These are phyloP conservation scores for Phocides pigmalion DNA, from an alignment of 1,140 invertebrate genomes.

Conservation along the genomic window DNA sequence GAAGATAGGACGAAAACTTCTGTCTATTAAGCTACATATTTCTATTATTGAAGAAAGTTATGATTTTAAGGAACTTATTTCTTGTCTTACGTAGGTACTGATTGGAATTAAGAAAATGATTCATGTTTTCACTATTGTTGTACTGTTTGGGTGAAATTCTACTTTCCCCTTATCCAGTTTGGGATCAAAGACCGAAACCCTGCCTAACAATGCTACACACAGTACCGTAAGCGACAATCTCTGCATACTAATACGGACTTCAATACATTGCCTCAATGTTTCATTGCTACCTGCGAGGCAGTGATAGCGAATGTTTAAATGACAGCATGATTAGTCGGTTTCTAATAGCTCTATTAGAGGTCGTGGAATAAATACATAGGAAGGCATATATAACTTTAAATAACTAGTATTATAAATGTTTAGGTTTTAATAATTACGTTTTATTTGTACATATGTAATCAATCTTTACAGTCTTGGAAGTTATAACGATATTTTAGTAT, in stretches of 20 bases:
- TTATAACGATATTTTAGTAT: too few species aligned
- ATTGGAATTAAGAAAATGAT: not conserved
- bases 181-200: slow-evolving; percentile 59
- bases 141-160: slow-evolving; percentile 62
- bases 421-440: not conserved
- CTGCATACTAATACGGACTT: slow-evolving; percentile 63
- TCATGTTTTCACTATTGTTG: slow-evolving; percentile 42
- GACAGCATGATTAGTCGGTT: slow-evolving; percentile 27
- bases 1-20: too few species aligned
- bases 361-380: slow-evolving; percentile 20
- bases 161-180: slow-evolving; percentile 69
- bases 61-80: not conserved
- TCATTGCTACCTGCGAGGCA: slow-evolving; percentile 34
- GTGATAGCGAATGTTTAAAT: slow-evolving; percentile 21
- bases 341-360: slow-evolving; percentile 29
- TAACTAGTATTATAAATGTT: too few species aligned
- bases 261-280: slow-evolving; percentile 37
- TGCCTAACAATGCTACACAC: slow-evolving; percentile 63
- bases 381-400: not conserved
- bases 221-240: slow-evolving; percentile 49
- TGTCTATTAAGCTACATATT: too few species aligned
- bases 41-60: too few species aligned
- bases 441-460: too few species aligned
- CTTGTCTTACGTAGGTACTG: not conserved
- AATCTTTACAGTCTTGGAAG: too few species aligned